These are phyloP conservation scores for Tribolium madens DNA, from an alignment of 1,140 invertebrate genomes.

Conservation along the genomic window DNA sequence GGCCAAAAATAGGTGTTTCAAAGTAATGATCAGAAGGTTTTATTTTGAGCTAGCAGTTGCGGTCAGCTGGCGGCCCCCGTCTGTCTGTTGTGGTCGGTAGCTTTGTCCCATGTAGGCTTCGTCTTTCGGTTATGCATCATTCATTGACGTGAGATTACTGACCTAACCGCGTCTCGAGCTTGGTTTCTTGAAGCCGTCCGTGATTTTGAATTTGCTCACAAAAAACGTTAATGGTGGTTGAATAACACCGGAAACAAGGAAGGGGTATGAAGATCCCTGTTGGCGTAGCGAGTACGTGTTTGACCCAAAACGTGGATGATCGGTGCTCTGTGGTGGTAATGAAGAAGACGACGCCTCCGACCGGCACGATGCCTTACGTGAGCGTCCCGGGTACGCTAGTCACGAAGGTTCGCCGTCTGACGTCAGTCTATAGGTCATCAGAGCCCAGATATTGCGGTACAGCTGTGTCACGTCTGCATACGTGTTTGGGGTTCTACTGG, in stretches of 20 bases:
- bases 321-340: constrained; percentile 36
- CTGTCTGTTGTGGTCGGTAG: constrained; percentile 34
- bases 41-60: constrained; percentile 4
- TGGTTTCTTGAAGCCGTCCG: background rate
- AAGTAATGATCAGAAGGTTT: background rate
- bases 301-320: constrained; percentile 34
- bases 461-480: constrained; percentile 64
- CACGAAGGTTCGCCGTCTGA: constrained; percentile 61
- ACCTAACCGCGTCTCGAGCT: constrained; percentile 23
- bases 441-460: constrained; percentile 60
- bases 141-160: constrained; percentile 41
- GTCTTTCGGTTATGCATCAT: constrained; percentile 33
- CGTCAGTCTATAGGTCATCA: constrained; percentile 62
- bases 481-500: constrained; percentile 63
- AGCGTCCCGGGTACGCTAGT: constrained; percentile 56
- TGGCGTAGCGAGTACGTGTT: constrained; percentile 19
- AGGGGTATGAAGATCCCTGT: constrained; percentile 1
- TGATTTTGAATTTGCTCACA: background rate
- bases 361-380: constrained; percentile 49
- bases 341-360: constrained; percentile 42
- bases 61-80: constrained; percentile 24
- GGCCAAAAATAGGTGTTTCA: too few species aligned
- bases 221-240: constrained; percentile 15
- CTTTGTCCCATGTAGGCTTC: constrained; percentile 32
- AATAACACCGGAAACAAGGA: constrained; percentile 6